Evolutionary conservation across 2,888 invertebrate genomes (phyloP).

Genomic region (Philonicus albiceps): DNA sequence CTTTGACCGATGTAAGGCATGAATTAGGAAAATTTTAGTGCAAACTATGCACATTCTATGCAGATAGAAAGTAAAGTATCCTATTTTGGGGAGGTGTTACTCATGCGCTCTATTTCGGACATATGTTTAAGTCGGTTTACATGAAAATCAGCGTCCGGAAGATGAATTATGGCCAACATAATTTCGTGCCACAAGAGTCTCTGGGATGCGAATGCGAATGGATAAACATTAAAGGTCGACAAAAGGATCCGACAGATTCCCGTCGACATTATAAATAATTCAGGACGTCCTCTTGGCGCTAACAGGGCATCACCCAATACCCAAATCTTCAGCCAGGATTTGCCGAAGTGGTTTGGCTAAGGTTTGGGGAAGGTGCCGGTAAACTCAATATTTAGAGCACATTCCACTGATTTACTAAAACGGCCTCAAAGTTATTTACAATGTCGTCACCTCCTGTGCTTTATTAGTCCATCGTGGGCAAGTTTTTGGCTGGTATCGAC

Average conservation of each 20-base stretch:
- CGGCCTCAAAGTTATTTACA: slow-evolving; percentile 9
- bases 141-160: background rate
- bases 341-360: background rate
- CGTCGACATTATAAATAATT: slow-evolving; percentile 25
- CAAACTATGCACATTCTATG: background rate
- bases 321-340: background rate
- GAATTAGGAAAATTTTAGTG: background rate
- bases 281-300: slow-evolving; percentile 26
- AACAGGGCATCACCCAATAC: slow-evolving; percentile 2
- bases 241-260: background rate
- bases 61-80: background rate
- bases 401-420: slow-evolving; percentile 25
- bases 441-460: slow-evolving; percentile 1
- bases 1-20: background rate
- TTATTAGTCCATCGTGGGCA: background rate
- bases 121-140: background rate
- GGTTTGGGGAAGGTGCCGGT: background rate
- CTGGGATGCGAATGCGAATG: background rate
- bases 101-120: background rate
- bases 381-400: slow-evolving; percentile 17
- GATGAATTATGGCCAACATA: slow-evolving; percentile 8
- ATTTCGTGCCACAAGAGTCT: background rate
- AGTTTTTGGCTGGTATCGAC: background rate
- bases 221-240: background rate
- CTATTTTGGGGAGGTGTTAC: background rate